phyloP scores from a whole-genome alignment of 1,140 invertebrate species.

The Nautilus pompilius region DNA sequence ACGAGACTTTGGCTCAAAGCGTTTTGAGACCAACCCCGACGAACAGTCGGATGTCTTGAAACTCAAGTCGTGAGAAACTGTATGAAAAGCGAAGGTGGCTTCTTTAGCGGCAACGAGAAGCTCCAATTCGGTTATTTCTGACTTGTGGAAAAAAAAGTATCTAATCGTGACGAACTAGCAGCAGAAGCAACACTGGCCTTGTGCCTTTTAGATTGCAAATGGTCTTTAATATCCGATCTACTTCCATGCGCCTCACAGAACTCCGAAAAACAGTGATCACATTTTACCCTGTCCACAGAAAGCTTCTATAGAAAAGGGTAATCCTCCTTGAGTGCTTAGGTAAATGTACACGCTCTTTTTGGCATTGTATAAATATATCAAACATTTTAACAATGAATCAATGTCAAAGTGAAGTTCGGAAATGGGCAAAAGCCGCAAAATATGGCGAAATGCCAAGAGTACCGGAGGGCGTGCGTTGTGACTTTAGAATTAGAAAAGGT shows the following conservation, averaged over 20 bases:
- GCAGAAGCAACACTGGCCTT: background rate
- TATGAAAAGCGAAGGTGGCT: background rate
- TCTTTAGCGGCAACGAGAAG: background rate
- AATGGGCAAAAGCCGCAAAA: no score
- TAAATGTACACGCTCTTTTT: no score
- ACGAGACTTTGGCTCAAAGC: background rate
- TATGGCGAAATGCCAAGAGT: no score
- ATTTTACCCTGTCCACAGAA: background rate
- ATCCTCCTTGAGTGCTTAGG: background rate
- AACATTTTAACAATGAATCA: no score
- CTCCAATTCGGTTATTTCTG: background rate
- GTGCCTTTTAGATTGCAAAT: background rate
- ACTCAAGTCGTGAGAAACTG: background rate
- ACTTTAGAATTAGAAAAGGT: no score
- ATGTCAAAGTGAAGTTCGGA: no score
- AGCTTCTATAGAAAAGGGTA: background rate
- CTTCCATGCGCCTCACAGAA: background rate
- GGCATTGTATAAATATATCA: no score
- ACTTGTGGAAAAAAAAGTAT: background rate
- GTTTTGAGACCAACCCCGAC: background rate
- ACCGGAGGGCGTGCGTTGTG: no score
- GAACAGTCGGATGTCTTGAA: background rate
- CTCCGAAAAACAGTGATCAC: background rate
- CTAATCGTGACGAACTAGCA: background rate
- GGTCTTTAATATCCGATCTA: background rate